These are phyloP conservation scores for Polyergus mexicanus DNA, from an alignment of 1,140 invertebrate species.

Conservation along the genomic window DNA sequence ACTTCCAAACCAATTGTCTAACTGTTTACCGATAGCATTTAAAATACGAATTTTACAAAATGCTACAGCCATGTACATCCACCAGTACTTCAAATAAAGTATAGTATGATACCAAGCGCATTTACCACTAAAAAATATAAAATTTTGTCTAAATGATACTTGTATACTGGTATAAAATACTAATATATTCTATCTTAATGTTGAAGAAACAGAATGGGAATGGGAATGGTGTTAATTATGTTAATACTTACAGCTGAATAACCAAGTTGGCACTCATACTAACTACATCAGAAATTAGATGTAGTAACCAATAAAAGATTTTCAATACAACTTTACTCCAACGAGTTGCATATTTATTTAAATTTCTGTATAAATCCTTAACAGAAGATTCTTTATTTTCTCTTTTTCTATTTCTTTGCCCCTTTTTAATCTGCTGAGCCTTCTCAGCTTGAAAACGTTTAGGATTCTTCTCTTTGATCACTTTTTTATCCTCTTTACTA, in stretches of 20 bases:
- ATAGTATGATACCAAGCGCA: constrained; percentile 83
- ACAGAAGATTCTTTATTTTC: constrained; percentile 82
- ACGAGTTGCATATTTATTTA: constrained; percentile 87
- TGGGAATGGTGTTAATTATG: constrained; percentile 68
- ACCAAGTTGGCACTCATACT: constrained; percentile 92
- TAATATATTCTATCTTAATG: not conserved
- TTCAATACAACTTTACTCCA: constrained; percentile 91
- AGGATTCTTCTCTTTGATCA: constrained; percentile 83
- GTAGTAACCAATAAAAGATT: constrained; percentile 91
- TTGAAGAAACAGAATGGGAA: too few species aligned
- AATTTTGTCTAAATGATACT: not conserved
- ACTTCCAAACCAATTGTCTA: constrained; percentile 88
- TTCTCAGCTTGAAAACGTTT: constrained; percentile 85
- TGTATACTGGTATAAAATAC: not conserved
- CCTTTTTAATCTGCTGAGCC: constrained; percentile 83
- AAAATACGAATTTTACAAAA: constrained; percentile 84
- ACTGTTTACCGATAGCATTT: constrained; percentile 86
- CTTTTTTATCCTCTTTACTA: constrained; percentile 86
- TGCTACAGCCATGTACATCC: constrained; percentile 79
- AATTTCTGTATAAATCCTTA: constrained; percentile 86
- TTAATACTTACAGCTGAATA: constrained; percentile 90
- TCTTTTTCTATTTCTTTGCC: constrained; percentile 81
- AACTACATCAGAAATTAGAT: constrained; percentile 92
- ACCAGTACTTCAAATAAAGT: constrained; percentile 84
- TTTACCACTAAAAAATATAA: constrained; percentile 77